Base-by-base conservation (phyloP, 2,888 invertebrate species). In the Polydrusus tereticollis region DNA sequence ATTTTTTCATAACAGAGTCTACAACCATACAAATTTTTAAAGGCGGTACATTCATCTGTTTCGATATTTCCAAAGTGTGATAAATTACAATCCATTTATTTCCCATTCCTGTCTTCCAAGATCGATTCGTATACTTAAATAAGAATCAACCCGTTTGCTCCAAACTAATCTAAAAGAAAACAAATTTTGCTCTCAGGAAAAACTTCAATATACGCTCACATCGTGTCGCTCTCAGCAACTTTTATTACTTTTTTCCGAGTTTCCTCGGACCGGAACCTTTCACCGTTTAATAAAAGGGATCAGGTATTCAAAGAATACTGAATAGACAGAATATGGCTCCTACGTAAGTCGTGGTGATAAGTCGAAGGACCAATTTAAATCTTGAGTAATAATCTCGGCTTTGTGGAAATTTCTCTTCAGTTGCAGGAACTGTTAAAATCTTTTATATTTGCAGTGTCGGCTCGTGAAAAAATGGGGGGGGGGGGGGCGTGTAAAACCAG, bases 151-250 rank as follows among this genome's bases (percentile, higher is more conserved):
- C 41, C 21, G 58, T 38, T 59, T 59, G 21, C 58, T 55, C 12
- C 26, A 38, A 41, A 52, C 47, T 67, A 59, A 67, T 58, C 47
- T 14, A 47, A 69, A 63, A 62, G 62, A 62, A 69, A 69, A 64
- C 63, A 69, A 69, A 69, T 63, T 69, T 52, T 63, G n/a, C 55
- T 63, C 43, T 57, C 12, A 33, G 16, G 52, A 45, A 57, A 68
- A 69, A 69, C 62, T 69, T 55, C 62, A 55, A 62, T 69, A 69
- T 69, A 55, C 55, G 69, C 62, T 69, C 62, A 69, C 69, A 55
- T 64, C 63, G 43, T 69, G 63, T 69, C 63, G 43, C 36, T 36
- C 8, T 36, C n/a, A 36, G 36, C 36, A 63, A 69, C 63, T 69
- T 69, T 69, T 69, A 69, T 69, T 69, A 69, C 69, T 63, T 63